Evolutionary conservation across 2,797 vertebrate species (phyloP).

Genomic region (Coracias cyanogaster): DNA sequence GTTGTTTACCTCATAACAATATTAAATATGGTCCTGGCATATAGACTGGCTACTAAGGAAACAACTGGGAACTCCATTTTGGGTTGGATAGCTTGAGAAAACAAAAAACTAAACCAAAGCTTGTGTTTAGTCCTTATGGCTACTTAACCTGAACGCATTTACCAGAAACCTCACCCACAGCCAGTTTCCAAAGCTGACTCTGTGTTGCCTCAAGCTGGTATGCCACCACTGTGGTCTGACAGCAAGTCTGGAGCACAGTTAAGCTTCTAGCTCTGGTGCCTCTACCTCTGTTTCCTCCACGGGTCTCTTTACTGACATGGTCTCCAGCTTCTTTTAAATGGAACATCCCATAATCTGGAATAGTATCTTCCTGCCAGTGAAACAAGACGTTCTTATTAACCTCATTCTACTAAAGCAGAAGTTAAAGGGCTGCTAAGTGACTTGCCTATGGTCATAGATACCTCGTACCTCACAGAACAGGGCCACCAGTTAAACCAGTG

Average conservation of each 20-base stretch:
- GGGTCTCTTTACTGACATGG: background rate
- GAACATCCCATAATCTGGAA: background rate
- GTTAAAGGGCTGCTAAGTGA: background rate
- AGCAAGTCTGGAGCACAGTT: background rate
- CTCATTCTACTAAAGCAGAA: background rate
- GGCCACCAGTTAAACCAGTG: background rate
- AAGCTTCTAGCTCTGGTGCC: background rate
- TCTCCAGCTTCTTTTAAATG: background rate
- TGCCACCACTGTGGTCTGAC: background rate
- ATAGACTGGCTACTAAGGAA: background rate
- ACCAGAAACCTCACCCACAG: background rate
- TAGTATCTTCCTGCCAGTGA: background rate
- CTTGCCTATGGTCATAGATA: background rate
- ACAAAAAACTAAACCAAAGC: background rate
- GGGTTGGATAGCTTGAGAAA: background rate
- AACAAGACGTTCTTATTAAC: background rate
- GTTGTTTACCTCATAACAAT: background rate
- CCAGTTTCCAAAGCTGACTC: background rate
- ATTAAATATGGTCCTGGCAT: background rate
- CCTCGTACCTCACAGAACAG: background rate
- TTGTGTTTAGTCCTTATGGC: background rate
- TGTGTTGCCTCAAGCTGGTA: background rate
- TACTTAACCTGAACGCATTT: background rate
- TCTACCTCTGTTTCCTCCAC: background rate
- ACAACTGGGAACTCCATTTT: background rate